phyloP scores from a whole-genome alignment of 2,113 vertebrate genomes.

The Verasper variegatus region DNA sequence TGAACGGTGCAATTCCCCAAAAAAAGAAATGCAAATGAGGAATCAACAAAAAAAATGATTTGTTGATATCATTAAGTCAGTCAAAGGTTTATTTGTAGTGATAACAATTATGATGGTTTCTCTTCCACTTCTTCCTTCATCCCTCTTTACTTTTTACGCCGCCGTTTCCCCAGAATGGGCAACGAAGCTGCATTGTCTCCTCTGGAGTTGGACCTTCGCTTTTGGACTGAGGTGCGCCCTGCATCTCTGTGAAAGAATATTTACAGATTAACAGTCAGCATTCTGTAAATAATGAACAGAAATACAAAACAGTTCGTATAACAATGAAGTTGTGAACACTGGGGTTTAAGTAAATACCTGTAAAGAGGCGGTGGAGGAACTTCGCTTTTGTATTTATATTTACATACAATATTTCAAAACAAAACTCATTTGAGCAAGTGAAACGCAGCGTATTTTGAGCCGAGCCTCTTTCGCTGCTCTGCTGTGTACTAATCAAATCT shows the following conservation, averaged over 20 bases:
- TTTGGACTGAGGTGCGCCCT: slow-evolving; percentile 24
- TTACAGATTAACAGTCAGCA: slow-evolving; percentile 1
- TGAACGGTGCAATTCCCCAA: not conserved
- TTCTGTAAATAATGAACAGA: not conserved
- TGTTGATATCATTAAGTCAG: not conserved
- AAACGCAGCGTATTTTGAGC: not conserved
- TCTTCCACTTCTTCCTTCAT: not conserved
- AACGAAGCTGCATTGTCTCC: not conserved
- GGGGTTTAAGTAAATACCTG: not conserved
- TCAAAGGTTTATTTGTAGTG: not conserved
- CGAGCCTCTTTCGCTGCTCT: not conserved
- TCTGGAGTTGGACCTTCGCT: slow-evolving; percentile 30
- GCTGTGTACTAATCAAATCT: slow-evolving; percentile 10
- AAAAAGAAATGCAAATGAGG: slow-evolving; percentile 4
- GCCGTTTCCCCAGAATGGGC: slow-evolving; percentile 42
- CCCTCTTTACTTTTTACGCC: slow-evolving; percentile 45
- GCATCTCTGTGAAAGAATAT: slow-evolving; percentile 49
- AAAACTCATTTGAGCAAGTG: not conserved
- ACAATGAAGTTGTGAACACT: not conserved
- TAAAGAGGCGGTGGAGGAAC: no score
- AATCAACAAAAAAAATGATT: not conserved
- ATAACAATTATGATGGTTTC: not conserved
- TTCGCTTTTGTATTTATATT: not conserved
- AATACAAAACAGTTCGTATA: not conserved
- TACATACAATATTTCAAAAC: not conserved